phyloP scores from a whole-genome alignment of 2,113 vertebrate species.

The Melanocharis versteri region DNA sequence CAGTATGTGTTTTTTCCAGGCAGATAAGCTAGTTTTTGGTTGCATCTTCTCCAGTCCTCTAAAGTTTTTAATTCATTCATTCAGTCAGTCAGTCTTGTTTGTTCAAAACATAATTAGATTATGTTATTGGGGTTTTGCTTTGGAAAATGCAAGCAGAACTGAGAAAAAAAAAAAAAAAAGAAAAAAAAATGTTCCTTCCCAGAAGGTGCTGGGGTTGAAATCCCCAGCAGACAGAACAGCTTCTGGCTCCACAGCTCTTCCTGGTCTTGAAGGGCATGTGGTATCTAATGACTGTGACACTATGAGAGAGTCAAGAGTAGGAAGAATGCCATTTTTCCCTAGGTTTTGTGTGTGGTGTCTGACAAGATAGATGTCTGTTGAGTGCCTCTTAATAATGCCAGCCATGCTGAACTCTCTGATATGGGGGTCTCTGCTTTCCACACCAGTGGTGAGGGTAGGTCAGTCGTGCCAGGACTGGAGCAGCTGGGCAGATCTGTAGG shows the following conservation, averaged over 20 bases:
- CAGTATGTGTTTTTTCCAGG: neutral
- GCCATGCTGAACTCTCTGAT: neutral
- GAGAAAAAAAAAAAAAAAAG: neutral
- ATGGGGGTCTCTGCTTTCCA: neutral
- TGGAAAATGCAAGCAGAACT: neutral
- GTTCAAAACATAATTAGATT: neutral
- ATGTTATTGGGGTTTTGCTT: neutral
- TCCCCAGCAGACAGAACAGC: neutral
- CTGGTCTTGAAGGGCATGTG: neutral
- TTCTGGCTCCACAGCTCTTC: neutral
- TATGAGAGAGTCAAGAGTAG: neutral
- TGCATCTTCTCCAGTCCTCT: neutral
- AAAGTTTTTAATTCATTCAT: neutral
- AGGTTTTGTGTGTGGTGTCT: neutral
- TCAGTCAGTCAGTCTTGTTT: neutral
- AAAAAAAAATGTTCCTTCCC: neutral
- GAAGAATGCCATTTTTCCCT: neutral
- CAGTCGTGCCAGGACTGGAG: fast-evolving
- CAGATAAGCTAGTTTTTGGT: neutral
- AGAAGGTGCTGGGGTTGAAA: neutral
- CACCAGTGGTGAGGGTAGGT: neutral
- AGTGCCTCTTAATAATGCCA: neutral
- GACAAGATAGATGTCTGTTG: neutral
- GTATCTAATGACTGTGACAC: neutral
- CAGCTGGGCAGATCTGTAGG: neutral